Percentiles rank a stretch among this genome's conserved stretches.
phyloP scores from a whole-genome alignment of 2,888 invertebrate species.

The Agriopis marginaria region DNA sequence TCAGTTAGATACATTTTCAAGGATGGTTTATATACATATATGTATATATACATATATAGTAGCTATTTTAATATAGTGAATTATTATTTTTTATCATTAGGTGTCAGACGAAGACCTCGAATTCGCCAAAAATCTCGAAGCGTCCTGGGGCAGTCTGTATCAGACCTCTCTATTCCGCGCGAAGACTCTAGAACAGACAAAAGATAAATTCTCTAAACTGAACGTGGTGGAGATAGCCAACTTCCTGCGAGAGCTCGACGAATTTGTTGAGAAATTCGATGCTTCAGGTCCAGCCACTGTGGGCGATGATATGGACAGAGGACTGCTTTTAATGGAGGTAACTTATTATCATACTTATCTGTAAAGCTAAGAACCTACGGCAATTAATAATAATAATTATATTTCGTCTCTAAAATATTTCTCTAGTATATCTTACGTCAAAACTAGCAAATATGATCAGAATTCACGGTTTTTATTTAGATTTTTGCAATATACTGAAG shows the following conservation, averaged over 20 bases:
- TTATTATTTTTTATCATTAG: slow-evolving; percentile 52
- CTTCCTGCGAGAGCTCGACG: slow-evolving; percentile 87
- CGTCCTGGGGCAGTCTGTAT: slow-evolving; percentile 90
- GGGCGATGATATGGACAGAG: slow-evolving; percentile 91
- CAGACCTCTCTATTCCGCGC: slow-evolving; percentile 89
- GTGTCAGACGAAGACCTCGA: slow-evolving; percentile 84
- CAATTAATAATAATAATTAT: too few species aligned
- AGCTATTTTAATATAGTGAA: too few species aligned
- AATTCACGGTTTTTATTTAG: too few species aligned
- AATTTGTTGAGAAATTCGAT: slow-evolving; percentile 91
- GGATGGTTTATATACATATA: too few species aligned
- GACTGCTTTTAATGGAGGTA: slow-evolving; percentile 90
- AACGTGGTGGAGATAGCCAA: slow-evolving; percentile 91
- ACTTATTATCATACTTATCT: background rate
- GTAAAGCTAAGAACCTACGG: too few species aligned
- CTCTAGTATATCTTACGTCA: too few species aligned
- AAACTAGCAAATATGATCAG: too few species aligned
- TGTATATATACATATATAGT: too few species aligned
- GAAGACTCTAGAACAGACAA: slow-evolving; percentile 91
- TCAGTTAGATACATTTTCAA: too few species aligned
- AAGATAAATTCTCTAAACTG: slow-evolving; percentile 93
- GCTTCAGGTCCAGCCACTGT: slow-evolving; percentile 93
- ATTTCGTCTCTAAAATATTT: too few species aligned
- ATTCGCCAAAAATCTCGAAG: slow-evolving; percentile 87
- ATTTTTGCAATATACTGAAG: too few species aligned